Base-by-base conservation (phyloP, 2,888 invertebrate genomes). In the Gortyna flavago region DNA sequence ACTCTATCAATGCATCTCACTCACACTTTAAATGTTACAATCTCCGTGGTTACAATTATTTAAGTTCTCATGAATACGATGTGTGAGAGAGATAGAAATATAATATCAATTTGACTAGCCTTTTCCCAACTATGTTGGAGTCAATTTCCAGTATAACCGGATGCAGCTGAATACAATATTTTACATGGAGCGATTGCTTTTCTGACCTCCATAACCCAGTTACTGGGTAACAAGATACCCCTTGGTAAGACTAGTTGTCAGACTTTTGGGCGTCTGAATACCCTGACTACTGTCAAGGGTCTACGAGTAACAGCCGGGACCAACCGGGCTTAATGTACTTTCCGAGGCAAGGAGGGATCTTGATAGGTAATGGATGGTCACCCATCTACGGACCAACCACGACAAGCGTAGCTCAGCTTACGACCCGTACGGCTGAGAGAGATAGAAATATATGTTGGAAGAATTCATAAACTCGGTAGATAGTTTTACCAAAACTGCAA, bases 401-500 rank as follows among this genome's bases (percentile, higher is more conserved):
- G 51, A 25, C 9, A 54, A 54, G 21, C 25, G 51, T 54, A 25
- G 25, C 8, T 51, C 3, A 21, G 21, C 51, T 21, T 51, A 8
- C 21, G 51, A 51, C 21, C 21, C 21, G 2, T 21, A 21, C 9
- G 3, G 25, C 51, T 25, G 25, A 69, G 29, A 57, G 11, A 21
- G 4, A 51, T 11, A 59, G 35, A 62, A 35, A 66, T 16, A 75
- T 4, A 29, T 48, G 25, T 29, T 18, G 1, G 21, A 67, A 75
- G 25, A 51, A 79, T 61, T 29, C 35, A 69, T 64, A 35, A 67
- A 75, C n/a, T 44, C 54, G 5, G 11, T 44, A 57, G 41, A 75
- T 48, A 44, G 48, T 59, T 83, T 35, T 5, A 71, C 59, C 54
- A 73, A 68, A 81, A 85, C 82, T 77, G 85, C 82, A 68, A 25